These are phyloP conservation scores for Hemicordylus capensis DNA, from an alignment of 2,113 vertebrate species.

Conservation along the genomic window DNA sequence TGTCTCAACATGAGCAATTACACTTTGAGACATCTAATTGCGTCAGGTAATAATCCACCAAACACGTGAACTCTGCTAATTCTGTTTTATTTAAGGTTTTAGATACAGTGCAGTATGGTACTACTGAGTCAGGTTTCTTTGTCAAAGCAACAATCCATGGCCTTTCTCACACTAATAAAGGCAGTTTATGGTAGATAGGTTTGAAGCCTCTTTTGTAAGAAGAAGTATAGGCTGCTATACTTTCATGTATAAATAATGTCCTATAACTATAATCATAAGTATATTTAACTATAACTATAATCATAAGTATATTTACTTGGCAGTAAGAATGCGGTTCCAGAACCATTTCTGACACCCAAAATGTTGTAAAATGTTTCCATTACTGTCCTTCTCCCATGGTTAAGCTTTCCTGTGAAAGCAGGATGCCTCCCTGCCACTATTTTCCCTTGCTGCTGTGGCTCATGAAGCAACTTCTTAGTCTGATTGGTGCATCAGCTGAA, in stretches of 20 bases:
- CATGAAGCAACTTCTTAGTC: background rate
- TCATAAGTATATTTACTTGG: background rate
- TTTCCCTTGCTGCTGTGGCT: background rate
- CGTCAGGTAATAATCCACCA: background rate
- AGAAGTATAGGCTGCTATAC: background rate
- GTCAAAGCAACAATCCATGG: no score
- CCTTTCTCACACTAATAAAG: background rate
- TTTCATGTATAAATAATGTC: background rate
- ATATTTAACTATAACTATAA: background rate
- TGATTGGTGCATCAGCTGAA: no score
- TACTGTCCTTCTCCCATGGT: background rate
- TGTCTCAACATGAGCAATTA: slow-evolving; percentile 27
- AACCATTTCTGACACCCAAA: background rate
- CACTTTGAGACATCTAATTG: slow-evolving; percentile 20
- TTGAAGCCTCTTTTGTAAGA: background rate
- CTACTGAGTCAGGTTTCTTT: background rate
- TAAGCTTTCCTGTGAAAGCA: background rate
- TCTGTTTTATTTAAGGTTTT: background rate
- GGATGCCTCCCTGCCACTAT: background rate
- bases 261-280: background rate
- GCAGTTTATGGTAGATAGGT: no score
- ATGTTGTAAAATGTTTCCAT: background rate
- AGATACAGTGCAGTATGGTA: background rate
- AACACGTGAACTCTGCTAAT: background rate
- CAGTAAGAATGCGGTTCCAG: background rate